Evolutionary conservation across 1,140 invertebrate genomes (phyloP).

Genomic region (Kradibia gibbosae): DNA sequence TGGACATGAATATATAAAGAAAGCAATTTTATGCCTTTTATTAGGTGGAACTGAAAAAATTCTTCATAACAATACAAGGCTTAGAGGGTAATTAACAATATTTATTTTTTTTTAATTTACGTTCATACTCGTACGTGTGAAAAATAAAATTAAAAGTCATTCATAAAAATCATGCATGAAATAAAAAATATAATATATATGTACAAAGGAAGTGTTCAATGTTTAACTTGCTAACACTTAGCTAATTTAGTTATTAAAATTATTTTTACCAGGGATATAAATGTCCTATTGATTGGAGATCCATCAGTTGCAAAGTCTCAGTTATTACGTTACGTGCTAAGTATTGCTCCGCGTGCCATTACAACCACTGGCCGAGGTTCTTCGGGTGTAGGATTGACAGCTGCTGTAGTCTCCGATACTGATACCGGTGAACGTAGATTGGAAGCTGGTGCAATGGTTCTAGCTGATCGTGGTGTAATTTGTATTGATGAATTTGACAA

Average conservation of each 20-base stretch:
- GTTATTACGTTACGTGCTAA: constrained; percentile 93
- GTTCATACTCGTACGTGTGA: no score
- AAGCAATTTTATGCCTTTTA: constrained; percentile 95
- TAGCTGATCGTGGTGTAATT: constrained; percentile 97
- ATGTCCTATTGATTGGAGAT: constrained; percentile 97
- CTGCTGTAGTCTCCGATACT: constrained; percentile 96
- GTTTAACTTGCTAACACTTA: no score
- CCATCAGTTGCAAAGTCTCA: constrained; percentile 99
- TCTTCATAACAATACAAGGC: constrained; percentile 93
- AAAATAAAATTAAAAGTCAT: no score
- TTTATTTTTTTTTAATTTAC: constrained; percentile 6
- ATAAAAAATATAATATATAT: no score
- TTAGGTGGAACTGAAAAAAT: constrained; percentile 97
- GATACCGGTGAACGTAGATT: constrained; percentile 93
- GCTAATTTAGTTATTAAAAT: neutral
- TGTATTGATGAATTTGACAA: constrained; percentile 99
- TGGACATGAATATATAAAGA: constrained; percentile 97
- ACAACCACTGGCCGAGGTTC: constrained; percentile 96
- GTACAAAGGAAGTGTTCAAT: no score
- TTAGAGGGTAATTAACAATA: constrained; percentile 83
- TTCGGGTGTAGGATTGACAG: constrained; percentile 98
- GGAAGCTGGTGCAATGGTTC: constrained; percentile 99
- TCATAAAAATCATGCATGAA: no score
- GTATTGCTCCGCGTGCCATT: constrained; percentile 95
- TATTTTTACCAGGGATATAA: constrained; percentile 86